Evolutionary conservation across 2,797 vertebrate genomes (phyloP), one percentile per base, ranked within the genome.

Genomic region (Etheostoma nigrum): DNA sequence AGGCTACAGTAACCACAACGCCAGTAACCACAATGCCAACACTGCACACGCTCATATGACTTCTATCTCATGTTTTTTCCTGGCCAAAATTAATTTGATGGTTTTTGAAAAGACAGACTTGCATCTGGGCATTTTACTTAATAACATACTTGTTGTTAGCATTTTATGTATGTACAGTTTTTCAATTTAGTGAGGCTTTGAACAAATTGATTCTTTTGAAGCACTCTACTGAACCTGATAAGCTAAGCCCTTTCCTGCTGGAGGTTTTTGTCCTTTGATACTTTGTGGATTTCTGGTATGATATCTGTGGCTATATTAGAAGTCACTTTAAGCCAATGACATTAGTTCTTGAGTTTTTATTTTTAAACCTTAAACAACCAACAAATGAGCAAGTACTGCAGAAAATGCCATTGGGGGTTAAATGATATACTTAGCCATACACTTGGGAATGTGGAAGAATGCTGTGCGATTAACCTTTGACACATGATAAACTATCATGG

Each of bases 291-390:
- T 33, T 42, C 44, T 65, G 3, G 4, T 44, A 7, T 33, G 25
- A 27, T 33, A 33, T 23, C 6, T 42, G 33, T 0, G 16, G 3
- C 5, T 57, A 58, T 44, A 57, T 55, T 68, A 58, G 1, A 55
- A 40, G 13, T 53, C n/a, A 0, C 25, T 53, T 25, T 40, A 55
- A 11, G 36, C 36, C 36, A 40, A 11, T 40, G 36, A 30, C 18
- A 42, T 66, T 14, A 4, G 9, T n/a, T n/a, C 0, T 15, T 49
- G 7, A 6, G 3, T 0, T 0, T 64, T 18, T 6, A 6, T n/a
- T 61, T 1, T 25, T 4, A 11, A 73, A 36, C 3, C 13, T 33
- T 45, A 6, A 52, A n/a, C 11, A 47, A 25, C 48, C 10, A 51
- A 21, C 13, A 62, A 30, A 15, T 51, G 21, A 59, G 21, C 4